Conservation (phyloP, 2,797 vertebrate species). For the Adrianichthys oophorus region DNA sequence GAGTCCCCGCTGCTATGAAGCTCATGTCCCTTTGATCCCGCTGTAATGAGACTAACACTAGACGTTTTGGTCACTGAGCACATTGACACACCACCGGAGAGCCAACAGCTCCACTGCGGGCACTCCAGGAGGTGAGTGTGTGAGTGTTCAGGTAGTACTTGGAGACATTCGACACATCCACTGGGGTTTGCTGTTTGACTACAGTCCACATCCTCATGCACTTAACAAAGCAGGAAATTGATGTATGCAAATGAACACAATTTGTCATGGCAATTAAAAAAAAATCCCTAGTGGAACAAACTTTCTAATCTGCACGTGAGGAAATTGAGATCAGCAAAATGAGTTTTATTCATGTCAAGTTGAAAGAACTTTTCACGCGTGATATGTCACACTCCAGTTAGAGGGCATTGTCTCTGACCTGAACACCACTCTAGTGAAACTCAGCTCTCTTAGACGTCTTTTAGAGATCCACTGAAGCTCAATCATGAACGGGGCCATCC, state of each 20-base stretch:
- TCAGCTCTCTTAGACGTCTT: constrained; percentile 68
- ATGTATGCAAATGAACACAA: constrained; percentile 53
- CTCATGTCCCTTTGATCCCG: constrained; percentile 76
- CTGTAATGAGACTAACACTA: constrained; percentile 77
- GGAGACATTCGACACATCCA: constrained; percentile 51
- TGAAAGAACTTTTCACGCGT: constrained; percentile 45
- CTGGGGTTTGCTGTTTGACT: constrained; percentile 49
- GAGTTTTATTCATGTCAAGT: constrained; percentile 21
- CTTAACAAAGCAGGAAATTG: constrained; percentile 40
- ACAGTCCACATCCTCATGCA: constrained; percentile 35
- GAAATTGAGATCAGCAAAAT: constrained; percentile 22
- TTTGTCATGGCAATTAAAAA: constrained; percentile 53
- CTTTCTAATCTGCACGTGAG: constrained; percentile 20
- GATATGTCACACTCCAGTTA: constrained; percentile 35
- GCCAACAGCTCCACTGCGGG: constrained; percentile 50
- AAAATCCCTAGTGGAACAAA: constrained; percentile 18
- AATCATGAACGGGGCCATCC: constrained; percentile 76
- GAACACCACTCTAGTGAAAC: constrained; percentile 56
- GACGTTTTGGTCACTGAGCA: constrained; percentile 74
- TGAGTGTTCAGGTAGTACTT: constrained; percentile 48
- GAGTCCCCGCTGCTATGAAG: constrained; percentile 71
- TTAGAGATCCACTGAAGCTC: constrained; percentile 79
- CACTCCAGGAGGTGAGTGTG: constrained; percentile 28
- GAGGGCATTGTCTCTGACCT: constrained; percentile 53
- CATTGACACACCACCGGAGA: constrained; percentile 69